These are phyloP conservation scores for Pollenia amentaria DNA, from an alignment of 2,888 invertebrate genomes.

Conservation along the genomic window DNA sequence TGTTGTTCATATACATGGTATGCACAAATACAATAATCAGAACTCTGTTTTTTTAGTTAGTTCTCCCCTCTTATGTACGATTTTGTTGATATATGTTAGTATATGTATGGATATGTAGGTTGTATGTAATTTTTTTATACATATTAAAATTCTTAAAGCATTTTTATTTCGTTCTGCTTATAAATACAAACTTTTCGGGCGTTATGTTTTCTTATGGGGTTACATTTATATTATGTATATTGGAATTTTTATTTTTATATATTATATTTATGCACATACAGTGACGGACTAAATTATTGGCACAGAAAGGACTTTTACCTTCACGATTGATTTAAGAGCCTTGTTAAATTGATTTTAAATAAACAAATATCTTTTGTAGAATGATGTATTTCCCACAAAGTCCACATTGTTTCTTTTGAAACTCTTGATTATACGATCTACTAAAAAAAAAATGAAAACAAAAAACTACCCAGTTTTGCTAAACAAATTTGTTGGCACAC, in stretches of 20 bases:
- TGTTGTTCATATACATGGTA: slow-evolving; percentile 5
- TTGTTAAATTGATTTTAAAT: too few relatives aligned
- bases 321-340: too few relatives aligned
- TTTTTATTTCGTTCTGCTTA: slow-evolving; percentile 55
- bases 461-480: too few relatives aligned
- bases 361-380: too few relatives aligned
- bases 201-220: slow-evolving; percentile 59
- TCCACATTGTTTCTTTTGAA: too few relatives aligned
- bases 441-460: too few relatives aligned
- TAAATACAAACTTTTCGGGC: slow-evolving; percentile 46
- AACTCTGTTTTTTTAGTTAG: not conserved
- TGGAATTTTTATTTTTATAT: not conserved
- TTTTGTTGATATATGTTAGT: not conserved
- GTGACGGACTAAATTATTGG: too few relatives aligned
- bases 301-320: too few relatives aligned
- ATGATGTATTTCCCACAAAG: too few relatives aligned
- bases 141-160: slow-evolving; percentile 71
- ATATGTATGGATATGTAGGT: not conserved
- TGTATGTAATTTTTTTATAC: slow-evolving; percentile 4
- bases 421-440: too few relatives aligned
- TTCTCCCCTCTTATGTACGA: not conserved
- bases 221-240: slow-evolving; percentile 33
- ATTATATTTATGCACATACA: not conserved
- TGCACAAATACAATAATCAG: slow-evolving; percentile 56
- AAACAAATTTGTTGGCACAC: too few relatives aligned